These are phyloP conservation scores for Dendroctonus valens DNA, from an alignment of 1,140 invertebrate genomes.

Conservation along the genomic window DNA sequence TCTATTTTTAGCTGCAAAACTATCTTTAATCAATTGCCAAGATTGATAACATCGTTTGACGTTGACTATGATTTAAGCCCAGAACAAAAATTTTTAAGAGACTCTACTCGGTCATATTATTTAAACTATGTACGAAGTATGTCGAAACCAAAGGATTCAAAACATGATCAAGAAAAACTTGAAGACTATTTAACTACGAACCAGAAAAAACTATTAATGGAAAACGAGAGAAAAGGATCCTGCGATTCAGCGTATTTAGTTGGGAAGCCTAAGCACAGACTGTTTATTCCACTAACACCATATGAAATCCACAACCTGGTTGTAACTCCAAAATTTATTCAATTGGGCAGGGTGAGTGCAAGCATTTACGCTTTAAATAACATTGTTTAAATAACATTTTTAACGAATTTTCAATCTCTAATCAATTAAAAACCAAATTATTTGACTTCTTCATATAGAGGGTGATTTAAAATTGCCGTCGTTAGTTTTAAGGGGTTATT, in stretches of 20 bases:
- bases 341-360: constrained; percentile 34
- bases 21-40: constrained; percentile 29
- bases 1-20: constrained; percentile 28
- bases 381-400: not conserved
- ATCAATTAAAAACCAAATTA: not conserved
- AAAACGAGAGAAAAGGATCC: not conserved
- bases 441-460: not conserved
- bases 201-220: constrained; percentile 8
- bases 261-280: not conserved
- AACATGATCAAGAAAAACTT: not conserved
- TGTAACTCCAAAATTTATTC: constrained; percentile 33
- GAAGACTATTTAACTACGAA: constrained; percentile 25
- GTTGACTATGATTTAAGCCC: constrained; percentile 18
- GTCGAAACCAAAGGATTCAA: not conserved
- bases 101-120: constrained; percentile 15
- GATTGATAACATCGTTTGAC: constrained; percentile 20
- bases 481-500: too few relatives aligned
- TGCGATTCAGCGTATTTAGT: not conserved
- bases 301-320: constrained; percentile 28
- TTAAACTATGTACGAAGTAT: constrained; percentile 16
- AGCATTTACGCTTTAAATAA: not conserved
- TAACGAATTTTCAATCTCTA: not conserved
- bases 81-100: constrained; percentile 14
- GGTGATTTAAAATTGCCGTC: too few relatives aligned
- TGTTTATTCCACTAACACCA: constrained; percentile 35